phyloP scores from a whole-genome alignment of 2,113 vertebrate species.

The Vicugna pacos region DNA sequence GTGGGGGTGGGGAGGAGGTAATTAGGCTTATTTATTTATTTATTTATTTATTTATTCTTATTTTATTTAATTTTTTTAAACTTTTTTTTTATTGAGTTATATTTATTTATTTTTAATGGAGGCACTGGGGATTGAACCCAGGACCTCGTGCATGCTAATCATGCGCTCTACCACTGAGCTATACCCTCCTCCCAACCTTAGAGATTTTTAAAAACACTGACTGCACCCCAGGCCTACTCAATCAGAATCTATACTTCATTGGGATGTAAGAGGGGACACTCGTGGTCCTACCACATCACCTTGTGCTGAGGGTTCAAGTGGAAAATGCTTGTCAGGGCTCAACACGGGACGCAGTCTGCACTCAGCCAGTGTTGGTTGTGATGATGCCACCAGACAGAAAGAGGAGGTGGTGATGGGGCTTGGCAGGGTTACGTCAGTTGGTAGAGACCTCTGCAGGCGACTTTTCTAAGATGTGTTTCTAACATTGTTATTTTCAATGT shows the following conservation, averaged over 20 bases:
- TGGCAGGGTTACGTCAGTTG: neutral
- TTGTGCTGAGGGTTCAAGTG: neutral
- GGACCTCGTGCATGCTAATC: too few species aligned
- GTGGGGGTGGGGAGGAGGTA: too few species aligned
- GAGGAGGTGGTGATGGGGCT: neutral
- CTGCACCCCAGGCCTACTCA: neutral
- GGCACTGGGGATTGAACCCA: too few species aligned
- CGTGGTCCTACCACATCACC: neutral
- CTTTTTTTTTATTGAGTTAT: too few species aligned
- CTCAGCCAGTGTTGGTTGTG: neutral
- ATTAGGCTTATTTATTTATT: too few species aligned
- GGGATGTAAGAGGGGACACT: neutral
- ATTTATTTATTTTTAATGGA: too few species aligned
- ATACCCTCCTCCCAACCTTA: too few species aligned
- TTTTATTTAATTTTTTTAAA: too few species aligned
- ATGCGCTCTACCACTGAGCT: too few species aligned
- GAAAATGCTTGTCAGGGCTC: neutral
- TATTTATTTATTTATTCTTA: too few species aligned
- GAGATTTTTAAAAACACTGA: neutral
- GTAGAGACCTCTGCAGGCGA: neutral
- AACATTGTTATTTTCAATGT: slow-evolving; percentile 74
- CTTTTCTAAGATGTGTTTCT: slow-evolving; percentile 52
- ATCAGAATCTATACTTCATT: neutral
- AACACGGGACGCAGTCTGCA: neutral
- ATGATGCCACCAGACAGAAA: neutral